phyloP scores from a whole-genome alignment of 2,888 invertebrate species.

The Dicycla oo region DNA sequence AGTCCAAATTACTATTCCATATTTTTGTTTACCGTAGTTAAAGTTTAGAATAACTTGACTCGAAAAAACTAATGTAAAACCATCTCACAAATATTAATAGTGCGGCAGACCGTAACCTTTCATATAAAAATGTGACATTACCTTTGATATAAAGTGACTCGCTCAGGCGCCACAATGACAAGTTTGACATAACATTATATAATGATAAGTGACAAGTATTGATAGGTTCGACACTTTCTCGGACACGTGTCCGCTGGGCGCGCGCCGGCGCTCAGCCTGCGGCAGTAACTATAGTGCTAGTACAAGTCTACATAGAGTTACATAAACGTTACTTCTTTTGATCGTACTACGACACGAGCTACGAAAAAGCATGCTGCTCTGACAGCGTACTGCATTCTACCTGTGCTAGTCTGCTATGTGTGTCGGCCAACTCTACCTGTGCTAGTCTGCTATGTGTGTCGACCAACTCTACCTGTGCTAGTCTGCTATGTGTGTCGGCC shows the following conservation, averaged over 20 bases:
- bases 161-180: constrained; percentile 3
- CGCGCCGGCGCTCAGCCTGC: background rate
- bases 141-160: constrained; percentile 1
- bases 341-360: background rate
- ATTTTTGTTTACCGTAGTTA: background rate
- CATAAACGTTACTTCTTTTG: background rate
- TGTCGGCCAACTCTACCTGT: background rate
- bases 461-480: too few relatives aligned
- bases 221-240: constrained; percentile 11
- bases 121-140: background rate
- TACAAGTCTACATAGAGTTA: background rate
- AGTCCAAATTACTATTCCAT: background rate
- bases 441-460: too few relatives aligned
- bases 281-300: background rate
- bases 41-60: background rate
- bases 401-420: background rate
- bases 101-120: background rate
- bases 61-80: background rate
- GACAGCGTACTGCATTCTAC: background rate
- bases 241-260: background rate
- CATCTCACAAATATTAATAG: background rate
- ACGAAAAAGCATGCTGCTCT: background rate
- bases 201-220: constrained; percentile 26
- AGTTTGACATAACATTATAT: constrained; percentile 3
- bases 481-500: background rate